Percentiles rank a stretch among this genome's conserved stretches.
Evolutionary conservation across 2,888 invertebrate species (phyloP).

Genomic region (Smittia aterrima): DNA sequence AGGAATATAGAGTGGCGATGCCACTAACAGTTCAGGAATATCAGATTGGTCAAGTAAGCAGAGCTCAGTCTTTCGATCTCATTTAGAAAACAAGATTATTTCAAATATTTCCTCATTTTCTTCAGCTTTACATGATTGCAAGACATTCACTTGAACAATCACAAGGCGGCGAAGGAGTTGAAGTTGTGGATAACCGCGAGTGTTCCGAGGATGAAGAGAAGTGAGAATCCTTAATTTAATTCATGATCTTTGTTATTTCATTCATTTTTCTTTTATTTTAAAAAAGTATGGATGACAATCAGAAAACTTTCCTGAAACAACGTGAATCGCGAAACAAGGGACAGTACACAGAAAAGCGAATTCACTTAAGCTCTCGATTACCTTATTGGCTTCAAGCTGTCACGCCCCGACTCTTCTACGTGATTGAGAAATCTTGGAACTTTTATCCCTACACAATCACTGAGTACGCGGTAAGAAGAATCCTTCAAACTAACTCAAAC

Average conservation of each 20-base stretch:
- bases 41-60: constrained; percentile 53
- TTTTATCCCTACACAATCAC: constrained; percentile 89
- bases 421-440: constrained; percentile 93
- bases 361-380: constrained; percentile 85
- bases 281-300: constrained; percentile 27
- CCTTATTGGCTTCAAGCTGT: constrained; percentile 87
- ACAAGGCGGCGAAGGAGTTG: constrained; percentile 85
- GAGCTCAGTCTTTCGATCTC: constrained; percentile 45
- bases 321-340: constrained; percentile 66
- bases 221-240: constrained; percentile 3
- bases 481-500: too few species aligned
- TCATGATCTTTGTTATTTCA: too few species aligned
- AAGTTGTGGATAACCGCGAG: constrained; percentile 80
- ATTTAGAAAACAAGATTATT: not conserved
- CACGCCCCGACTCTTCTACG: constrained; percentile 86
- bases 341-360: constrained; percentile 86
- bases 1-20: constrained; percentile 91
- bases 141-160: constrained; percentile 90
- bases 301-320: constrained; percentile 21
- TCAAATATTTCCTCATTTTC: constrained; percentile 34
- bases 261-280: not conserved
- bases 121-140: constrained; percentile 91
- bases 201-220: constrained; percentile 62
- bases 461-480: constrained; percentile 49
- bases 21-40: constrained; percentile 84